Evolutionary conservation across 2,888 invertebrate genomes (phyloP), one percentile per base, ranked within the genome.

Genomic region (Monochamus alternatus): DNA sequence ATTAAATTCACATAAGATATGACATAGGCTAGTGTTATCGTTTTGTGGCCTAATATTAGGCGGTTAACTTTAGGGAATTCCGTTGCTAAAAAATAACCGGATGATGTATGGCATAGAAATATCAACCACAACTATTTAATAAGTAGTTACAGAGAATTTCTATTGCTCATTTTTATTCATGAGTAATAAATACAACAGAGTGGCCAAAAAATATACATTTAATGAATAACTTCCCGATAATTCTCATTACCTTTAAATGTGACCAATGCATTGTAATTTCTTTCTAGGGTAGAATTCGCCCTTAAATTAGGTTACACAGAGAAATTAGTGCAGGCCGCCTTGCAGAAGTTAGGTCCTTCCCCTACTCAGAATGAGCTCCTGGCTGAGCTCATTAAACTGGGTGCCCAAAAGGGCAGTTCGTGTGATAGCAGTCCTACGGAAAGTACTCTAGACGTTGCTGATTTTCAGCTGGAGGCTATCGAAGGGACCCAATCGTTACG

Each of bases 291-390:
- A 78, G 97, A 98, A 89, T 98, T 97, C 87, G 97, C 96, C 0
- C 91, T 97, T 72, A 97, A 97, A 89, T 90, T 98, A 80, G 98
- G 98, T 59, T 98, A 98, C 89, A 95, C 96, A 0, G 97, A 98
- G 87, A 92, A 93, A 62, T 92, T 96, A 78, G 95, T 98, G 5
- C 94, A 95, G 82, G 93, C 93, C 0, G 98, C 96, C 0, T 88
- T 98, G 59, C 93, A 93, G 81, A 95, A 96, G 83, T 89, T 98
- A n/a, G 97, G 97, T 0, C 92, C 95, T 0, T 93, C 94, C 81
- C 96, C 97, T 7, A 94, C 94, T 3, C 94, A 96, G 85, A 97
- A 98, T 87, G 96, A 97, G 87, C 90, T 98, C 43, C 89, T 98
- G 70, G 96, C 95, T 0, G 98, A 97, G 89, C 91, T 98, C 76